Conservation (phyloP, 1,140 invertebrate species). For the Drosophila lini region DNA sequence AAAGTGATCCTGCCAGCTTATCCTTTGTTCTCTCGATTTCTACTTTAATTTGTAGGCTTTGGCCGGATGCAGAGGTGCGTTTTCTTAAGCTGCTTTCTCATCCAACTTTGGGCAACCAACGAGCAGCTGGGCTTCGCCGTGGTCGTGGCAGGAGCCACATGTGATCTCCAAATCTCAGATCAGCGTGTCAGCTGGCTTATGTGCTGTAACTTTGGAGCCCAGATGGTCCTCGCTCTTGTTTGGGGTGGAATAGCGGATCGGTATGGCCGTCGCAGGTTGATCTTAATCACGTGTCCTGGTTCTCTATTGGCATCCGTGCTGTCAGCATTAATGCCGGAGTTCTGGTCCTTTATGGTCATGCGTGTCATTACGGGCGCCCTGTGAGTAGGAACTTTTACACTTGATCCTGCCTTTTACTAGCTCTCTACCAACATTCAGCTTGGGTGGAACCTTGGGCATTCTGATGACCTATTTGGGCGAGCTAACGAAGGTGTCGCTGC, state of each 20-base stretch:
- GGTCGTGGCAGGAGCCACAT: constrained; percentile 22
- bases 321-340: constrained; percentile 53
- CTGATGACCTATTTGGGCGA: constrained; percentile 50
- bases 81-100: background rate
- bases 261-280: constrained; percentile 47
- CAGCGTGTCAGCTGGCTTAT: constrained; percentile 21
- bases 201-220: background rate
- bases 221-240: constrained; percentile 14
- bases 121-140: constrained; percentile 50
- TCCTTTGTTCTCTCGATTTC: background rate
- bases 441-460: constrained; percentile 13
- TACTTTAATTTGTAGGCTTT: constrained; percentile 33
- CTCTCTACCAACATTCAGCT: constrained; percentile 1
- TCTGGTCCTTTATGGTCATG: constrained; percentile 41
- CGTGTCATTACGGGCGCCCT: constrained; percentile 27
- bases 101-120: constrained; percentile 31
- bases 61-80: constrained; percentile 41
- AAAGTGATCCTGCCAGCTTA: background rate
- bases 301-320: constrained; percentile 1
- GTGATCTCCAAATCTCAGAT: constrained; percentile 29
- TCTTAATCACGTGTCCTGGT: constrained; percentile 2
- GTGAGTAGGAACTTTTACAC: constrained; percentile 24
- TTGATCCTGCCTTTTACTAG: background rate
- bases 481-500: constrained; percentile 40
- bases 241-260: constrained; percentile 44